Conservation (phyloP, 2,888 invertebrate species). For the Desoria tigrina region DNA sequence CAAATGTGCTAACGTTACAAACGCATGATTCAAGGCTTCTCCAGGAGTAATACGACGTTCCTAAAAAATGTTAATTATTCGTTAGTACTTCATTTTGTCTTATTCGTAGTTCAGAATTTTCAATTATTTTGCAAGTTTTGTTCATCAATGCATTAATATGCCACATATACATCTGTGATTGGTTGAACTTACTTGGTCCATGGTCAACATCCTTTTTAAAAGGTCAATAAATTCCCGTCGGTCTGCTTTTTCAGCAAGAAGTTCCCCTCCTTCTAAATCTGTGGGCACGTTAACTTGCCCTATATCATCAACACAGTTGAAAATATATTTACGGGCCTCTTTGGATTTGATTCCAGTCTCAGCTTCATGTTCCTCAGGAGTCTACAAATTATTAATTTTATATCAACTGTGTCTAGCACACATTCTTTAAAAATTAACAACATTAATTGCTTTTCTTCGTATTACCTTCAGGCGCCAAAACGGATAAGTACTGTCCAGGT, state of each 20-base stretch:
- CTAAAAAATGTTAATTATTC: conserved; percentile 59
- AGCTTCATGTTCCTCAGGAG: conserved; percentile 96
- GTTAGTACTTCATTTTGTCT: conserved; percentile 8
- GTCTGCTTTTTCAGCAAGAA: conserved; percentile 95
- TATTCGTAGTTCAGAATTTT: neutral
- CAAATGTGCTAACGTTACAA: conserved; percentile 88
- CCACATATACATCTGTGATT: neutral
- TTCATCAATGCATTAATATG: neutral
- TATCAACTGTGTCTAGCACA: neutral
- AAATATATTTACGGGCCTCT: conserved; percentile 98
- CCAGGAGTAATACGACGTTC: conserved; percentile 93
- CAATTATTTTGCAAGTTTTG: too few species aligned
- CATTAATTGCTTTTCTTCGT: too few species aligned
- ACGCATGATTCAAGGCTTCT: conserved; percentile 92
- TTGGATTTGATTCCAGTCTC: conserved; percentile 98
- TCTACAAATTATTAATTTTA: conserved; percentile 65
- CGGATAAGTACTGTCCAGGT: conserved; percentile 77
- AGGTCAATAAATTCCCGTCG: conserved; percentile 96
- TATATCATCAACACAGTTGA: conserved; percentile 98
- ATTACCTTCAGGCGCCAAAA: conserved; percentile 65
- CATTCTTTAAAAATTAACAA: too few species aligned
- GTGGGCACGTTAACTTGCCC: conserved; percentile 94
- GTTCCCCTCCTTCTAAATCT: conserved; percentile 94
- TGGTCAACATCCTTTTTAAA: conserved; percentile 95
- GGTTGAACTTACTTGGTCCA: conserved; percentile 77